A percentile compares a stretch with the other conserved stretches of the same genome.
Evolutionary conservation across 2,888 invertebrate species (phyloP).

Genomic region (Diloba caeruleocephala): DNA sequence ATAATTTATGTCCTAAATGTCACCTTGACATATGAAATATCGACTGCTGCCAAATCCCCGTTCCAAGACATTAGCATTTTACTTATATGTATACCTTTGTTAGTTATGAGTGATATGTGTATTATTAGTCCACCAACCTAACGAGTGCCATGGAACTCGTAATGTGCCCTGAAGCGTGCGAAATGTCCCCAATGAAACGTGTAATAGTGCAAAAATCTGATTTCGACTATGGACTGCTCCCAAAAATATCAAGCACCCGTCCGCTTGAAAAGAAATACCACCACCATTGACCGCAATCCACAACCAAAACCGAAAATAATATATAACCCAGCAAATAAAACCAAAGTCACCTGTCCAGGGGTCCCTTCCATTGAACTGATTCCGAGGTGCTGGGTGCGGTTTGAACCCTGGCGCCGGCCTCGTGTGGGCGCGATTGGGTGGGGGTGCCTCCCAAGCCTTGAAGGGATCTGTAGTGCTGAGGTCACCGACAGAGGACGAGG

Average conservation of each 20-base stretch:
- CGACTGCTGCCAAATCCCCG: constrained; percentile 23
- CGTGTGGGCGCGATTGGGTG: constrained; percentile 44
- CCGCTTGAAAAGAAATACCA: constrained; percentile 29
- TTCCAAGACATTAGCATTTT: constrained; percentile 20
- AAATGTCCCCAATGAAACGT: constrained; percentile 47
- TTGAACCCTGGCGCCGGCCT: constrained; percentile 69
- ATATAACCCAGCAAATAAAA: constrained; percentile 82
- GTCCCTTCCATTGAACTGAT: constrained; percentile 86
- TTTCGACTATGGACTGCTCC: constrained; percentile 70
- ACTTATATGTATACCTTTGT: constrained; percentile 20
- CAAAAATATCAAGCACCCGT: constrained; percentile 26
- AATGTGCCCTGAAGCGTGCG: constrained; percentile 55
- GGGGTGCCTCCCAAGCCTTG: constrained; percentile 78
- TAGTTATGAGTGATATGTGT: constrained; percentile 38
- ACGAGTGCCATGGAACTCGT: constrained; percentile 43
- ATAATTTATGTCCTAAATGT: constrained; percentile 4
- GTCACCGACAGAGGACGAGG: constrained; percentile 80
- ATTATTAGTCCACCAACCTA: constrained; percentile 42
- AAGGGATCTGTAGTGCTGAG: constrained; percentile 76
- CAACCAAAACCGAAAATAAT: constrained; percentile 69
- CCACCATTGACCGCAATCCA: constrained; percentile 64
- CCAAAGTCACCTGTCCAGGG: constrained; percentile 90
- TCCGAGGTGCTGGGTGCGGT: constrained; percentile 80
- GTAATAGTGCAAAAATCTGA: constrained; percentile 45
- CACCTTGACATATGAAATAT: constrained; percentile 20